These are phyloP conservation scores for Sesamia nonagrioides DNA, from an alignment of 1,140 invertebrate genomes.

Conservation along the genomic window DNA sequence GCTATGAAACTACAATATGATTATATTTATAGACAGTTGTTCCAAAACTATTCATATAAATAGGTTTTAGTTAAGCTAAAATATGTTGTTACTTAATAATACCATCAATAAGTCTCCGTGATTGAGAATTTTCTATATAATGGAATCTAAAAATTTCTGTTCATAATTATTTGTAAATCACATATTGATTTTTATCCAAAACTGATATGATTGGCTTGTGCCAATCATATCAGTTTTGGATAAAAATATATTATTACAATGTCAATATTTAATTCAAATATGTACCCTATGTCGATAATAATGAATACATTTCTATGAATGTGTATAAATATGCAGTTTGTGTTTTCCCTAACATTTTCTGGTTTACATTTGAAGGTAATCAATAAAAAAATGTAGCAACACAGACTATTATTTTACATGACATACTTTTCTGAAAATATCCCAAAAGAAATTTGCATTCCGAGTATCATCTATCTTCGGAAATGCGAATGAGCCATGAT, in stretches of 20 bases:
- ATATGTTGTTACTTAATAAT: constrained; percentile 54
- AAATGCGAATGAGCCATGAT: too few species aligned
- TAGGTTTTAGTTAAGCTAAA: constrained; percentile 69
- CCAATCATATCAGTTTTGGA: too few species aligned
- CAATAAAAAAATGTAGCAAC: too few species aligned
- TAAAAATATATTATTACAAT: too few species aligned
- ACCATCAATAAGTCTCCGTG: constrained; percentile 12
- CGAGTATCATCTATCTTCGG: too few species aligned
- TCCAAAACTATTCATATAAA: constrained; percentile 58
- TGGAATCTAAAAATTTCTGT: constrained; percentile 51
- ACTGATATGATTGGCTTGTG: constrained; percentile 61
- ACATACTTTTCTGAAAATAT: too few species aligned
- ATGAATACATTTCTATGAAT: constrained; percentile 76
- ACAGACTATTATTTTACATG: too few species aligned
- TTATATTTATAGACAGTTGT: constrained; percentile 50
- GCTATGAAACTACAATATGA: constrained; percentile 56
- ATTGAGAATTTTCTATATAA: constrained; percentile 19
- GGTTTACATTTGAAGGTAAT: too few species aligned
- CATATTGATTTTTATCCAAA: constrained; percentile 42
- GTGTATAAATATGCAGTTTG: constrained; percentile 44
- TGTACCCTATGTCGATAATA: constrained; percentile 68
- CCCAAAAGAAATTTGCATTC: too few species aligned
- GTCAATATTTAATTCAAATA: constrained; percentile 64
- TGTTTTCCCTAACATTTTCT: neutral
- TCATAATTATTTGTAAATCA: constrained; percentile 54